Evolutionary conservation across 2,888 invertebrate genomes (phyloP), one percentile per base, ranked within the genome.

Genomic region (Cistogaster globosa): DNA sequence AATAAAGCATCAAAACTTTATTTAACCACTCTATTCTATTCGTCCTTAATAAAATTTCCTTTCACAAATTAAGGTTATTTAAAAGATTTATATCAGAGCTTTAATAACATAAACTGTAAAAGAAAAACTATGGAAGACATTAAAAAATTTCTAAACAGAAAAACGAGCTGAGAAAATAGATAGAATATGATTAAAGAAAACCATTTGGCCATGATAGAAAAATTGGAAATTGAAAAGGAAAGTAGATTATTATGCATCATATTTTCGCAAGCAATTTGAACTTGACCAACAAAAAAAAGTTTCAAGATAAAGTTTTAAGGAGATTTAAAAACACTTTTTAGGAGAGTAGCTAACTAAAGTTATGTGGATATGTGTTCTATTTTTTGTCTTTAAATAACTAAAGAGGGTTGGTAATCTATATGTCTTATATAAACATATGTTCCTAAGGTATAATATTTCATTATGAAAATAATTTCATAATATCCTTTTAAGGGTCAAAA

Each of bases 1-100:
- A 78, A 69, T 78, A 78, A 78, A 69, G 77, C 62, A 69, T 60
- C 20, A 45, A 51, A 77, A 68, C 58, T 77, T 58, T 57, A 58
- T 51, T 68, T 57, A 58, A 67, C 67, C 36, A 68, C 57, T 67
- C 8, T 57, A 20, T 45, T 26, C 26, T 32, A 0, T 32, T 8
- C 32, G 20, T 18, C 18, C 20, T 20, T 9, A 53, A 53, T 18
- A 4, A 14, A 9, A 9, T 48, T 76, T 26, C 48, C n/a, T 58
- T 38, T 67, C 9, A 18, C 51, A 60, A 77, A 77, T 60, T 68
- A 51, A 68, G 51, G n/a, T 9, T 16, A 18, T n/a, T 60, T 26
- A 20, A 42, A 42, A 67, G 55, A 42, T 42, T 42, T 42, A 12
- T 42, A 12, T 18, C 12, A 62, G 69, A 69, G 53, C 42, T 69